Evolutionary conservation across 2,797 vertebrate genomes (phyloP).

Genomic region (Lateolabrax maculatus): DNA sequence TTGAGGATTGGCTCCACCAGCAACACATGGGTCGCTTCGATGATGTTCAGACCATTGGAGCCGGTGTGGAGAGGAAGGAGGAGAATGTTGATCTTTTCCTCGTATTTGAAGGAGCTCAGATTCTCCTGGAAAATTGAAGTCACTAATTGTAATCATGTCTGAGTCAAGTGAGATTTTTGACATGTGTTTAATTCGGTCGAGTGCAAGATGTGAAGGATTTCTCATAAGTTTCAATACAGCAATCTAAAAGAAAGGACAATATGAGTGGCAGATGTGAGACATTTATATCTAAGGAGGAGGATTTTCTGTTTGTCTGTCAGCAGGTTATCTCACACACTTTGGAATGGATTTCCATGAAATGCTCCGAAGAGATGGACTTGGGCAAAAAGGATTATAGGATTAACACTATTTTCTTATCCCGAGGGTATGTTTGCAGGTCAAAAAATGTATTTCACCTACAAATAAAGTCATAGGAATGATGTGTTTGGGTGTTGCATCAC

Average conservation of each 20-base stretch:
- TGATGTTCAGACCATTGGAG: constrained; percentile 98
- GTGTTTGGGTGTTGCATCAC: neutral
- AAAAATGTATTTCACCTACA: too few relatives aligned
- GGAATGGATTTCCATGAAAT: too few relatives aligned
- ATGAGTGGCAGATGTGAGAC: neutral
- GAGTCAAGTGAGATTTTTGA: neutral
- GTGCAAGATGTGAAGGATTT: neutral
- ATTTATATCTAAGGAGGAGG: too few relatives aligned
- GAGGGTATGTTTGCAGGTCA: neutral
- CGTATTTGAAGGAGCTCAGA: constrained; percentile 95
- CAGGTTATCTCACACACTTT: neutral
- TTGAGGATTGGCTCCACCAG: constrained; percentile 98
- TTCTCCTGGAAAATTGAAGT: constrained; percentile 88
- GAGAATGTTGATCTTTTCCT: constrained; percentile 97
- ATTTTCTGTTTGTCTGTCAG: neutral
- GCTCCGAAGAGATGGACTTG: neutral
- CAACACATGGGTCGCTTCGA: constrained; percentile 96
- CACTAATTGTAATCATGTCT: neutral
- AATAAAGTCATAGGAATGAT: neutral
- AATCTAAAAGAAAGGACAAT: neutral
- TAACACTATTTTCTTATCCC: neutral
- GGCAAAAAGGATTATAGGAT: too few relatives aligned
- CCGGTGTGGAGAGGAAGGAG: constrained; percentile 97
- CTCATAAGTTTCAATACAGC: neutral
- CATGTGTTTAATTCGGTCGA: neutral